These are phyloP conservation scores for Megaleporinus macrocephalus DNA, from an alignment of 2,113 vertebrate species.

Conservation along the genomic window DNA sequence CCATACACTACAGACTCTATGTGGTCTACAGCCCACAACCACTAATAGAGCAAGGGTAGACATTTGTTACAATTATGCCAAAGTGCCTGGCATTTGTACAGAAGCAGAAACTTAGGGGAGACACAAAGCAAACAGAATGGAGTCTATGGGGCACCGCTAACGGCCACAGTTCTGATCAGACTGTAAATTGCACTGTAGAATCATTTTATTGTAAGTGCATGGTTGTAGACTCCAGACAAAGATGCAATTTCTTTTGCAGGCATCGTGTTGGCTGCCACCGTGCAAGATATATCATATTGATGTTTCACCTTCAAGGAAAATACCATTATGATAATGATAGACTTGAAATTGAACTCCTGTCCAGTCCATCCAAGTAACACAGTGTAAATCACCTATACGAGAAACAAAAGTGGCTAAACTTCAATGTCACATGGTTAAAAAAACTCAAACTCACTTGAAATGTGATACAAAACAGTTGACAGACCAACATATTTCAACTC, in stretches of 20 bases:
- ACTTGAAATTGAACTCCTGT: constrained; percentile 30
- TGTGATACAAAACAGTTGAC: too few species aligned
- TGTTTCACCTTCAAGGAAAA: constrained; percentile 35
- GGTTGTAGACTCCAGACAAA: background rate
- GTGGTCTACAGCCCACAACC: constrained; percentile 60
- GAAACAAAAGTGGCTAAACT: background rate
- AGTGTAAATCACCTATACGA: background rate
- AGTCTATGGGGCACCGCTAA: background rate
- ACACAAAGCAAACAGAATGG: constrained; percentile 19
- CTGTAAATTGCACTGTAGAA: background rate
- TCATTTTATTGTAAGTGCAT: background rate
- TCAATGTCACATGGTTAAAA: background rate
- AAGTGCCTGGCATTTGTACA: constrained; percentile 5
- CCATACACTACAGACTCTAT: constrained; percentile 47
- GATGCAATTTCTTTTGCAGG: constrained; percentile 4
- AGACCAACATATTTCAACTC: background rate
- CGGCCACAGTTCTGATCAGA: background rate
- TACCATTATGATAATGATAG: constrained; percentile 14
- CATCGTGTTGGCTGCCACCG: constrained; percentile 11
- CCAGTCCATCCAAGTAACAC: background rate
- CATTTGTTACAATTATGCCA: constrained; percentile 1
- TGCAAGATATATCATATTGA: constrained; percentile 28
- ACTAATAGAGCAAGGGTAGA: constrained; percentile 58
- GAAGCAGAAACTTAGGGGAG: background rate
- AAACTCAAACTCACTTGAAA: too few species aligned